Base-by-base conservation (phyloP, 2,797 vertebrate species). In the Hippocampus kuda region DNA sequence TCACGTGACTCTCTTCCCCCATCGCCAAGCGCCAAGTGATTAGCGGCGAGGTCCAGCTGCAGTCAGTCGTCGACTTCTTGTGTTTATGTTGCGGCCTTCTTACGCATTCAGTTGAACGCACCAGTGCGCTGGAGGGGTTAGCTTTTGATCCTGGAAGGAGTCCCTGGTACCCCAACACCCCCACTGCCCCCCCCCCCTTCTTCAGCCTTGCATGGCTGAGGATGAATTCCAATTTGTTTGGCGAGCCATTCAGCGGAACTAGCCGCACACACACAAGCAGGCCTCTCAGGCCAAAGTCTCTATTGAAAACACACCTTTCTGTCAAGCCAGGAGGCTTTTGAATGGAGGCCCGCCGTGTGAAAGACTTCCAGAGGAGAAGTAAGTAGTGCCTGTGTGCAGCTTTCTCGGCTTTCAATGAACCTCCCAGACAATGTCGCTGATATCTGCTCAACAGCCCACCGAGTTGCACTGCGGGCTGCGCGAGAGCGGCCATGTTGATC, bases 221-320 rank as follows among this genome's bases (percentile, higher is more conserved):
- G 63, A 75, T 72, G 74, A 82, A 89, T 87, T 83, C 71, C 81
- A 73, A 80, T 83, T 72, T 79, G 70, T 82, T 86, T 85, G 79
- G 82, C 79, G 72, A 75, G 75, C 81, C 77, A 81, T 88, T 87
- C 77, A 85, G 34, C 66, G 67, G 16, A 66, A 70, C 77, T 68
- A 63, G 67, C 26, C 42, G 5, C 30, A 30, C 30, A 30, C 30
- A 27, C n/a, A 57, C 13, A 30, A 13, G 15, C 15, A 34, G 27
- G 57, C 57, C 80, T 67, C 74, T 83, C 62, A 77, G 74, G 73
- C 66, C 24, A 75, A 60, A 60, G 27, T 34, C 27, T 60, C 85
- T 75, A 81, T 89, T 90, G 85, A 91, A 90, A 90, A 83, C 84
- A 88, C 89, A 90, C 88, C 89, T 91, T 91, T 89, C 82, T 89